A percentile compares a stretch with the other conserved stretches of the same genome.
Evolutionary conservation across 1,140 invertebrate genomes (phyloP).

Genomic region (Drosophila nebulosa): DNA sequence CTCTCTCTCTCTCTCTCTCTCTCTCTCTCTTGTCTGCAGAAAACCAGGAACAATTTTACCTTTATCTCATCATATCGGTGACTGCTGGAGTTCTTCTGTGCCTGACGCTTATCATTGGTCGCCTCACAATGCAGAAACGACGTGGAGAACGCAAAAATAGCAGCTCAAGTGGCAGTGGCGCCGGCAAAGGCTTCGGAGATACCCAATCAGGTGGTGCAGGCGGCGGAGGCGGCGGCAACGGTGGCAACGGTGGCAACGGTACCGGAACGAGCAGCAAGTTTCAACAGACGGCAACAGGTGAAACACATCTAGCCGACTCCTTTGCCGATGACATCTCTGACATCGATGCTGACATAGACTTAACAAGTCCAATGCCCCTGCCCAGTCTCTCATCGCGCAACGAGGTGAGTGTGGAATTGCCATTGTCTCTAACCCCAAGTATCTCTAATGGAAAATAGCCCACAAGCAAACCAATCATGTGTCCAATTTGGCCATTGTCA

Average conservation of each 20-base stretch:
- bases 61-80: constrained; percentile 89
- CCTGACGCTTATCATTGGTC: constrained; percentile 85
- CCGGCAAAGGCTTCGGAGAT: constrained; percentile 33
- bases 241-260: constrained; percentile 12
- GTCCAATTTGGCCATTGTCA: background rate
- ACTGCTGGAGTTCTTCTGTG: constrained; percentile 86
- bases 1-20: background rate
- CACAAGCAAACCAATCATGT: background rate
- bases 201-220: constrained; percentile 17
- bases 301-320: constrained; percentile 86
- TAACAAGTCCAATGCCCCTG: constrained; percentile 84
- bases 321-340: constrained; percentile 88
- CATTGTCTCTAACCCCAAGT: constrained; percentile 22
- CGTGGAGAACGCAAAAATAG: constrained; percentile 82
- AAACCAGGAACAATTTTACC: constrained; percentile 89
- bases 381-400: constrained; percentile 74
- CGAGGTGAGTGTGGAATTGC: constrained; percentile 54
- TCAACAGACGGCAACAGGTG: constrained; percentile 82
- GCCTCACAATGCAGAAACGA: constrained; percentile 85
- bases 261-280: constrained; percentile 77
- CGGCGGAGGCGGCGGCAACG: background rate
- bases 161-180: constrained; percentile 44
- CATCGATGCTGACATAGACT: constrained; percentile 87
- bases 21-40: constrained; percentile 82
- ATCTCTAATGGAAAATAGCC: background rate